phyloP scores from a whole-genome alignment of 2,113 vertebrate genomes.

The Serinus canaria region DNA sequence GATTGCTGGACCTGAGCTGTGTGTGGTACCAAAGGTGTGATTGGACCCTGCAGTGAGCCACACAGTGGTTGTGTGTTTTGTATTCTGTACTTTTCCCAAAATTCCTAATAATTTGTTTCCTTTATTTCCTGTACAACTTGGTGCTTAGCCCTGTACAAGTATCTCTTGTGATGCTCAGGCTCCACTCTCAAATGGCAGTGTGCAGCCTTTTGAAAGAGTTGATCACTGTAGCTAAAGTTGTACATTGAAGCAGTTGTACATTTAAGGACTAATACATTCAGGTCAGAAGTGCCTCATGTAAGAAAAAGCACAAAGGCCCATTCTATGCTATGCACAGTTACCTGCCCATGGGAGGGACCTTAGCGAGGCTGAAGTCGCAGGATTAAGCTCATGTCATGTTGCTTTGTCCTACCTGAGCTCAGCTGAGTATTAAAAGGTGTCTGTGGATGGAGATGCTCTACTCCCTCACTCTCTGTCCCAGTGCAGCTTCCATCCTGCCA shows the following conservation, averaged over 20 bases:
- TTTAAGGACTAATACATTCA: not conserved
- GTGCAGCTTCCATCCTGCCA: not conserved
- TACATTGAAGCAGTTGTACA: not conserved
- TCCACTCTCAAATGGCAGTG: not conserved
- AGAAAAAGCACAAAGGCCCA: not conserved
- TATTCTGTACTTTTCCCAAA: not conserved
- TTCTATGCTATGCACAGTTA: not conserved
- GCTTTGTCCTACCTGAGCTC: not conserved
- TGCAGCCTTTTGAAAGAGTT: not conserved
- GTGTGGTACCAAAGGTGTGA: not conserved
- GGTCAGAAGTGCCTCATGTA: not conserved
- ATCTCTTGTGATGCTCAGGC: not conserved
- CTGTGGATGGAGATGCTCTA: not conserved
- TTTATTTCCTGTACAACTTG: not conserved
- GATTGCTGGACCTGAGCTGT: not conserved
- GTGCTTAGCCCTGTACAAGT: not conserved
- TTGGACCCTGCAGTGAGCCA: not conserved
- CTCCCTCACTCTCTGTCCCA: not conserved
- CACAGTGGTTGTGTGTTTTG: not conserved
- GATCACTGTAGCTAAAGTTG: not conserved
- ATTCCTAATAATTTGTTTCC: not conserved
- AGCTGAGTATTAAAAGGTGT: not conserved
- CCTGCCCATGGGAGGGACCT: not conserved
- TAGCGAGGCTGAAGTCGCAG: not conserved
- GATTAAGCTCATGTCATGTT: not conserved